Evolutionary conservation across 1,140 invertebrate species (phyloP).

Genomic region (Protaetia brevitarsis): DNA sequence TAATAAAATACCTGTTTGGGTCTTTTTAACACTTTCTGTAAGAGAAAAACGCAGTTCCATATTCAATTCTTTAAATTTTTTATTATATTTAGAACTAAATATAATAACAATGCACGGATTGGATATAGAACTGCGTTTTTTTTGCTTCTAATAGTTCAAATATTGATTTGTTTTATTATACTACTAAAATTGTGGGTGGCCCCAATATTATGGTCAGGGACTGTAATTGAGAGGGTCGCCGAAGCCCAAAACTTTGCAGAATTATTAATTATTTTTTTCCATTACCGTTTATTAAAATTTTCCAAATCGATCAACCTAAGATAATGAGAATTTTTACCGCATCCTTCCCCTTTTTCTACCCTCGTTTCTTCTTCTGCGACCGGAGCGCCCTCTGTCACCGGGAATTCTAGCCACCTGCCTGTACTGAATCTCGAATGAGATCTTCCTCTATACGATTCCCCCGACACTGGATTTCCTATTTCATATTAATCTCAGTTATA

Average conservation of each 20-base stretch:
- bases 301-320: background rate
- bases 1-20: no score
- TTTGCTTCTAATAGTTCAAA: no score
- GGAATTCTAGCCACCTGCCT: background rate
- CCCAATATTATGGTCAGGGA: no score
- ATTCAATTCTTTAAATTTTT: no score
- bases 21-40: no score
- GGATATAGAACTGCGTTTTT: no score
- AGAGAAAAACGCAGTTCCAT: no score
- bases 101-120: no score
- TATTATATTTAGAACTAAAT: no score
- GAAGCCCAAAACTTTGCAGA: background rate
- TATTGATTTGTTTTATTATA: no score
- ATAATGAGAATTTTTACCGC: constrained; percentile 5
- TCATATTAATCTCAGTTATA: constrained; percentile 14
- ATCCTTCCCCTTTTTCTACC: background rate
- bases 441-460: background rate
- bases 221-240: no score
- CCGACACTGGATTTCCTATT: background rate
- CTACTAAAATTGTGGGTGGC: no score
- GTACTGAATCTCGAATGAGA: background rate
- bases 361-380: background rate
- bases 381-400: background rate
- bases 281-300: constrained; percentile 12
- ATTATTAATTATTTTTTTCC: constrained; percentile 11